These are phyloP conservation scores for Troides helena DNA, from an alignment of 2,888 invertebrate genomes.

Conservation along the genomic window DNA sequence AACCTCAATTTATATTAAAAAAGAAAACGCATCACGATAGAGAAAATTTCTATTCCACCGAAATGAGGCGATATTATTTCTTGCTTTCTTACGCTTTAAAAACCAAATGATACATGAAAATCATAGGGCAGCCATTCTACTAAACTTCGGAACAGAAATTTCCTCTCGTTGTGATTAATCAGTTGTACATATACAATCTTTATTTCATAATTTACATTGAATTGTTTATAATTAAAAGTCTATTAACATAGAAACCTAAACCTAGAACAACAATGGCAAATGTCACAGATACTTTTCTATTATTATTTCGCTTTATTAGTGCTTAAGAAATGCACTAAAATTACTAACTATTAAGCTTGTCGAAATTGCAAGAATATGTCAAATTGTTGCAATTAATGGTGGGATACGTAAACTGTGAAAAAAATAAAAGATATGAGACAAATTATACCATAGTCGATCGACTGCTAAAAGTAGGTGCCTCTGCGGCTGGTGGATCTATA, in stretches of 20 bases:
- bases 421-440: constrained; percentile 5
- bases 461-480: constrained; percentile 65
- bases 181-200: constrained; percentile 31
- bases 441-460: constrained; percentile 73
- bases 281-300: constrained; percentile 18
- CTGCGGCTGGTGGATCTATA: constrained; percentile 64
- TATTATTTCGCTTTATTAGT: not conserved
- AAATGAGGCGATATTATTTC: constrained; percentile 50
- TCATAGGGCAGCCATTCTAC: constrained; percentile 63
- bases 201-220: constrained; percentile 37
- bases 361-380: constrained; percentile 13
- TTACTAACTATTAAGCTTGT: constrained; percentile 11
- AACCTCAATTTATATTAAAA: constrained; percentile 45
- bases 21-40: constrained; percentile 66
- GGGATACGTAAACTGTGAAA: constrained; percentile 14
- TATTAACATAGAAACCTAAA: not conserved
- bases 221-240: constrained; percentile 6
- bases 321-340: not conserved
- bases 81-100: constrained; percentile 67
- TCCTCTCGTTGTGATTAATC: constrained; percentile 65
- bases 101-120: constrained; percentile 39
- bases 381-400: constrained; percentile 19
- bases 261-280: constrained; percentile 33
- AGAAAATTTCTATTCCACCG: constrained; percentile 80
- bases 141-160: constrained; percentile 75